These are phyloP conservation scores for Cephus cinctus DNA, from an alignment of 1,140 invertebrate genomes.

Conservation along the genomic window DNA sequence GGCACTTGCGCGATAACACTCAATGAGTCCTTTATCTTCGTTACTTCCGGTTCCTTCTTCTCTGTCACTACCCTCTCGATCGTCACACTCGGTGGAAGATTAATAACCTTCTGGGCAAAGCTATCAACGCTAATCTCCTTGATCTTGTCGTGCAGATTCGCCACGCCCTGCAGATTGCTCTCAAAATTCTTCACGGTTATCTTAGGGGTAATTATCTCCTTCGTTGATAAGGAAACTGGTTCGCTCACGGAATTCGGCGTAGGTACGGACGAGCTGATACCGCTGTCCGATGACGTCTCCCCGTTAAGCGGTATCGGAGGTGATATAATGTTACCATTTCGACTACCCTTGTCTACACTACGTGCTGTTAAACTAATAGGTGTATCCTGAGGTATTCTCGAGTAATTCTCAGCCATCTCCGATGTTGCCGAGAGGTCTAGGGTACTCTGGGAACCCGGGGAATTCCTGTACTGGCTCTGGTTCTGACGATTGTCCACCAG, in stretches of 20 bases:
- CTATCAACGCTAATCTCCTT: constrained; percentile 43
- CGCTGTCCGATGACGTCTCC: constrained; percentile 48
- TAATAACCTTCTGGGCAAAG: constrained; percentile 48
- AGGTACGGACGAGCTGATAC: constrained; percentile 49
- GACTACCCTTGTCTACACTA: constrained; percentile 43
- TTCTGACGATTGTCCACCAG: constrained; percentile 50
- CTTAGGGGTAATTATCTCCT: constrained; percentile 44
- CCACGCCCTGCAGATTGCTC: constrained; percentile 44
- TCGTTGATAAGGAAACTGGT: constrained; percentile 45
- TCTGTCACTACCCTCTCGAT: constrained; percentile 46
- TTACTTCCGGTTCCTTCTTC: constrained; percentile 35
- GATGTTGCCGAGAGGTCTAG: constrained; percentile 47
- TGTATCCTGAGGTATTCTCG: constrained; percentile 46
- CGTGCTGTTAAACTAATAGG: constrained; percentile 46
- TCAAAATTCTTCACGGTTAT: constrained; percentile 50
- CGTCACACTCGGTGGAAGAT: constrained; percentile 47
- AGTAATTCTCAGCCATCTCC: constrained; percentile 46
- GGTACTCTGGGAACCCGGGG: constrained; percentile 39
- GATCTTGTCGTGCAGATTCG: constrained; percentile 46
- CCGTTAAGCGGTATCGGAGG: constrained; percentile 48
- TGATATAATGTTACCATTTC: constrained; percentile 49
- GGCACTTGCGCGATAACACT: constrained; percentile 43
- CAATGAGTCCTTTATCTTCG: constrained; percentile 37
- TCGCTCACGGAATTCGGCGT: constrained; percentile 46
- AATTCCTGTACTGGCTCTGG: constrained; percentile 46